phyloP scores from a whole-genome alignment of 2,113 vertebrate genomes.

The Lepus europaeus region DNA sequence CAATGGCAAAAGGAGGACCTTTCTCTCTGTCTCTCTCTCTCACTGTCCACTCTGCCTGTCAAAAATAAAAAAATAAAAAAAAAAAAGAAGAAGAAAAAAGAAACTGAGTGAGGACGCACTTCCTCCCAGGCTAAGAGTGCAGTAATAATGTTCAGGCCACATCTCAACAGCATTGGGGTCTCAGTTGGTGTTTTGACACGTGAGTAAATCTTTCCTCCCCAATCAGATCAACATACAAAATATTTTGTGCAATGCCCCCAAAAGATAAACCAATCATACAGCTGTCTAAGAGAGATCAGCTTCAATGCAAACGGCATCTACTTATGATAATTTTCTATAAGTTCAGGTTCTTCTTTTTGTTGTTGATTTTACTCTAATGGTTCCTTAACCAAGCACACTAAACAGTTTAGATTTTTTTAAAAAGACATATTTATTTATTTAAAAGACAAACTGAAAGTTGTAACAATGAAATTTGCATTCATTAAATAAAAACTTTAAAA shows the following conservation, averaged over 20 bases:
- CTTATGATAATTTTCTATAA: slow-evolving; percentile 18
- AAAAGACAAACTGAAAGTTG: too few species aligned
- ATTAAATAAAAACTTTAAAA: too few species aligned
- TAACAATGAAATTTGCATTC: too few species aligned
- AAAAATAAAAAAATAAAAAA: too few species aligned
- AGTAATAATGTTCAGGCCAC: not conserved
- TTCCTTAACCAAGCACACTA: not conserved
- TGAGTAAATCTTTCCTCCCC: not conserved
- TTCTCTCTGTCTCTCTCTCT: too few species aligned
- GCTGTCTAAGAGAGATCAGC: not conserved
- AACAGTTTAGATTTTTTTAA: not conserved
- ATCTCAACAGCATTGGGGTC: not conserved
- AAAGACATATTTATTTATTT: too few species aligned
- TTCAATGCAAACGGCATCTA: not conserved
- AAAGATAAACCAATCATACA: not conserved
- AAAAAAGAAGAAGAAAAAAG: too few species aligned
- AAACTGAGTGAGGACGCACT: not conserved
- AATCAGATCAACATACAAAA: not conserved
- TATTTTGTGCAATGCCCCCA: not conserved
- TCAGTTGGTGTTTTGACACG: not conserved
- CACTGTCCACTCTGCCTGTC: too few species aligned
- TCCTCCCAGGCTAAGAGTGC: not conserved
- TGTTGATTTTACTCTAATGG: not conserved
- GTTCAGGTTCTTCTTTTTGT: not conserved
- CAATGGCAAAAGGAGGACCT: too few species aligned